Percentiles rank a stretch among this genome's conserved stretches.
phyloP scores from a whole-genome alignment of 2,888 invertebrate genomes.

The Ernsta delagoae region DNA sequence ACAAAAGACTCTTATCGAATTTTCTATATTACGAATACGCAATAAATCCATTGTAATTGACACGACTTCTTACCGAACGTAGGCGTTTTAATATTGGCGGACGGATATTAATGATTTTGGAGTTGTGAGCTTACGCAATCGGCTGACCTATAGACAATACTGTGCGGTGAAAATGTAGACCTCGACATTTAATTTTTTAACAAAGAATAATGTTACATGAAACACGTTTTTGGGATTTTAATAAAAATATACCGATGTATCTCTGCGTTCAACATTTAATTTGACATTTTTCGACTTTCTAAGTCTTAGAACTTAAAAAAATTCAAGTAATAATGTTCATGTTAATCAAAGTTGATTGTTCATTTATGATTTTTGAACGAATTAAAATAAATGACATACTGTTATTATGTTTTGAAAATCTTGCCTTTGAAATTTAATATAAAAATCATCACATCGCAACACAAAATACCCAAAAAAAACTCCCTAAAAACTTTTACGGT shows the following conservation, averaged over 20 bases:
- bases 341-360: no score
- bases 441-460: no score
- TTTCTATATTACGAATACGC: not conserved
- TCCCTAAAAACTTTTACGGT: slow-evolving; percentile 3
- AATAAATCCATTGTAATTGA: slow-evolving; percentile 9
- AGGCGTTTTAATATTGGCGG: slow-evolving; percentile 15
- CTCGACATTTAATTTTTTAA: slow-evolving; percentile 3
- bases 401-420: no score
- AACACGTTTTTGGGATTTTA: not conserved
- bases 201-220: slow-evolving; percentile 5
- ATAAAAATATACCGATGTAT: no score
- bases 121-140: slow-evolving; percentile 19
- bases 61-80: slow-evolving; percentile 3
- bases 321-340: no score
- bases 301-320: no score
- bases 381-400: no score
- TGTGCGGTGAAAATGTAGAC: not conserved
- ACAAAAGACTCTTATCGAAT: not conserved
- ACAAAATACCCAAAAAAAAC: no score
- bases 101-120: slow-evolving; percentile 25
- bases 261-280: no score
- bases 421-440: no score
- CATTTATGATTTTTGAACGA: no score
- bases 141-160: slow-evolving; percentile 18
- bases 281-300: no score